A percentile compares a stretch with the other conserved stretches of the same genome.
phyloP scores from a whole-genome alignment of 2,888 invertebrate genomes.

The Agrotis segetum region DNA sequence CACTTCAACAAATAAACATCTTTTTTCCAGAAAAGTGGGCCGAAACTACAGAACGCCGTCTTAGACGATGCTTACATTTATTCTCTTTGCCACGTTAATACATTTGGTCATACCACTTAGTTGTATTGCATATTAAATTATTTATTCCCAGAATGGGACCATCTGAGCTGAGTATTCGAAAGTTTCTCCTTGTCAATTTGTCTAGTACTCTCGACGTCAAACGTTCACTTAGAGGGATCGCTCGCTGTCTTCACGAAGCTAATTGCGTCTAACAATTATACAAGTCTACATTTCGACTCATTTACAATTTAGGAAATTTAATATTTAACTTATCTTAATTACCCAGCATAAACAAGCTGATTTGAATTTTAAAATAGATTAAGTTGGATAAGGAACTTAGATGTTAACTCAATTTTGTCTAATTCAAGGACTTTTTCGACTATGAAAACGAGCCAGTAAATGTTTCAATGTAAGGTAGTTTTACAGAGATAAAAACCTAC shows the following conservation, averaged over 20 bases:
- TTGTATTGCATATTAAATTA: slow-evolving; percentile 29
- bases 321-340: slow-evolving; percentile 32
- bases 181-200: slow-evolving; percentile 47
- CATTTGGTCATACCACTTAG: not conserved
- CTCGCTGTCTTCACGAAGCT: slow-evolving; percentile 25
- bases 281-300: slow-evolving; percentile 34
- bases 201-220: slow-evolving; percentile 34
- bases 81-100: too few species aligned
- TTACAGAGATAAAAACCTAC: not conserved
- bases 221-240: slow-evolving; percentile 40
- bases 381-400: slow-evolving; percentile 4
- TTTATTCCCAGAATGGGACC: slow-evolving; percentile 24
- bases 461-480: not conserved
- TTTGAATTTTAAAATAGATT: slow-evolving; percentile 10
- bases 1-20: too few species aligned
- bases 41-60: too few species aligned
- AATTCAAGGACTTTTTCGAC: slow-evolving; percentile 3
- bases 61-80: too few species aligned
- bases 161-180: slow-evolving; percentile 21
- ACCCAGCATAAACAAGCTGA: slow-evolving; percentile 3
- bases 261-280: slow-evolving; percentile 45
- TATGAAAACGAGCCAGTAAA: not conserved
- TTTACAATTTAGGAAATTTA: slow-evolving; percentile 38
- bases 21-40: too few species aligned
- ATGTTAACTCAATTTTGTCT: not conserved